Evolutionary conservation across 2,888 invertebrate genomes (phyloP).

Genomic region (Tridacna gigas): DNA sequence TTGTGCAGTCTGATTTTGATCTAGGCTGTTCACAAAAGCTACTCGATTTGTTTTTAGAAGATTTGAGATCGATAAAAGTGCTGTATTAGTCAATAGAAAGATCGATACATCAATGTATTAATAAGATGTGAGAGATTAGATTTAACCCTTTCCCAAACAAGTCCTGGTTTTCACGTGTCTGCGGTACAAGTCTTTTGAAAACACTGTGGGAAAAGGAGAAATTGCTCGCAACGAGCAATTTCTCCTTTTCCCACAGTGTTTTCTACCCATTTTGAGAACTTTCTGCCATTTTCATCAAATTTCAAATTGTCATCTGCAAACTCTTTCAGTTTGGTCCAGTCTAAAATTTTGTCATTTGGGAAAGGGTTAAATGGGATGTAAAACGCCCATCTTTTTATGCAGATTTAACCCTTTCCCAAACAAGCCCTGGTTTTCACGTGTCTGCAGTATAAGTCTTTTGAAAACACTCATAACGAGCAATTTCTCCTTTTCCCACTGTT

Average conservation of each 20-base stretch:
- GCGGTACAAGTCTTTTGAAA: slow-evolving; percentile 1
- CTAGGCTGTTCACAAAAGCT: too few relatives aligned
- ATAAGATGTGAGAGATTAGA: background rate
- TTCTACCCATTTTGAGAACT: background rate
- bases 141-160: background rate
- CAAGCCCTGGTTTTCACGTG: background rate
- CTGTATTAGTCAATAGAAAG: too few relatives aligned
- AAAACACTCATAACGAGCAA: background rate
- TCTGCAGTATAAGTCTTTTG: background rate
- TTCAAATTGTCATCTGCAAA: too few relatives aligned
- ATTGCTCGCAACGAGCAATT: slow-evolving; percentile 2
- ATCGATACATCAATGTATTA: too few relatives aligned
- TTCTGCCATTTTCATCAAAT: background rate
- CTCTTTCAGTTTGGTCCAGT: too few relatives aligned
- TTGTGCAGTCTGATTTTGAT: too few relatives aligned
- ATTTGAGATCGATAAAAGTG: too few relatives aligned
- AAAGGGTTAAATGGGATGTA: background rate
- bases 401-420: background rate
- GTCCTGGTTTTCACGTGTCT: background rate
- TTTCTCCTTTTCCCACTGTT: background rate
- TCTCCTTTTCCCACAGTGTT: background rate
- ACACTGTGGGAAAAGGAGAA: background rate
- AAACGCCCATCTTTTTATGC: too few relatives aligned
- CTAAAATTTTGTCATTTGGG: too few relatives aligned
- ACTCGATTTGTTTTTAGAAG: too few relatives aligned